Evolutionary conservation across 1,140 invertebrate genomes (phyloP).

Genomic region (Trichonephila inaurata): DNA sequence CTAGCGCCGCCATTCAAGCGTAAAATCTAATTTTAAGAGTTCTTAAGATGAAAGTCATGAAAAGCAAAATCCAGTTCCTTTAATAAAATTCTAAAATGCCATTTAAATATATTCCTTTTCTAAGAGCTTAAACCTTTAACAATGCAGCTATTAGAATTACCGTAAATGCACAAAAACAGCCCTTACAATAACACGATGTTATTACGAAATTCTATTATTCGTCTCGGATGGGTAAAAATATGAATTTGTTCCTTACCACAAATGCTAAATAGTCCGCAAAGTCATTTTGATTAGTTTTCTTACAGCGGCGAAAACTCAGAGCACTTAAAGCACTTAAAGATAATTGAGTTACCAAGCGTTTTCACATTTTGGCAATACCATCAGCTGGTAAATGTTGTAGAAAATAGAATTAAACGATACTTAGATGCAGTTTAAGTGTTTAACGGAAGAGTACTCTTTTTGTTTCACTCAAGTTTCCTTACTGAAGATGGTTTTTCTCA

Average conservation of each 20-base stretch:
- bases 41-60: too few relatives aligned
- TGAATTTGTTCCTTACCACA: not conserved
- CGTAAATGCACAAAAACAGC: too few relatives aligned
- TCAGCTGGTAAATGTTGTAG: slow-evolving; percentile 13
- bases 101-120: too few relatives aligned
- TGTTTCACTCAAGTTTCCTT: not conserved
- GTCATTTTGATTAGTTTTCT: not conserved
- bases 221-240: not conserved
- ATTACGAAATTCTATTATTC: not conserved
- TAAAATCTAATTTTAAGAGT: too few relatives aligned
- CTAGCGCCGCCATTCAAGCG: too few relatives aligned
- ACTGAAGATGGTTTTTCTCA: not conserved
- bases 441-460: not conserved
- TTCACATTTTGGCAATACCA: slow-evolving; percentile 33
- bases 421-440: not conserved
- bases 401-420: slow-evolving; percentile 45
- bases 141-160: too few relatives aligned
- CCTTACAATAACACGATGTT: too few relatives aligned
- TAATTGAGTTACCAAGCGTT: slow-evolving; percentile 29
- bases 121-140: too few relatives aligned
- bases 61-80: too few relatives aligned
- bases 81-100: too few relatives aligned
- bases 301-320: not conserved
- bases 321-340: slow-evolving; percentile 31
- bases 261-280: slow-evolving; percentile 12